Evolutionary conservation across 2,888 invertebrate species (phyloP).

Genomic region (Xanthostigma xanthostigma): DNA sequence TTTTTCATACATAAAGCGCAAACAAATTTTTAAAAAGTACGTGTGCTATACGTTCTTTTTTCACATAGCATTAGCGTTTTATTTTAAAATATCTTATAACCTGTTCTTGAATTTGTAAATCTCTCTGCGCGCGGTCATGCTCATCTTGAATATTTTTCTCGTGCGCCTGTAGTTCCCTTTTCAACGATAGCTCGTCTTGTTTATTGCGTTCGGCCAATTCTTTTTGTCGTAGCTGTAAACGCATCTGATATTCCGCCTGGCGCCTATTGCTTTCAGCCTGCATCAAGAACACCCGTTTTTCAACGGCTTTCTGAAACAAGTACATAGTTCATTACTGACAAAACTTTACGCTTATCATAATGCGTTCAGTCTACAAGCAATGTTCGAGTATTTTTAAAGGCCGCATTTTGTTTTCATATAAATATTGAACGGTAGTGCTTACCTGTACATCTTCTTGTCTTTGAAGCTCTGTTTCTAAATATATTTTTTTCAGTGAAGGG

Average conservation of each 20-base stretch:
- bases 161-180: slow-evolving; percentile 32
- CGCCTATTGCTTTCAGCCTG: neutral
- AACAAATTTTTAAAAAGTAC: too few relatives aligned
- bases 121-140: slow-evolving; percentile 24
- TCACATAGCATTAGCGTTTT: too few relatives aligned
- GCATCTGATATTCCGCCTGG: neutral
- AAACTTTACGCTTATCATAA: too few relatives aligned
- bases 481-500: slow-evolving; percentile 23
- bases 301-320: neutral
- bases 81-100: neutral
- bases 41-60: too few relatives aligned
- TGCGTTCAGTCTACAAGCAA: too few relatives aligned
- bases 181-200: slow-evolving; percentile 31
- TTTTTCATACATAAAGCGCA: too few relatives aligned
- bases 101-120: neutral
- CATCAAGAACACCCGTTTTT: neutral
- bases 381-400: too few relatives aligned
- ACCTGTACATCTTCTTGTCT: slow-evolving; percentile 21
- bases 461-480: slow-evolving; percentile 27
- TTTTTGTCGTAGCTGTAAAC: slow-evolving; percentile 23
- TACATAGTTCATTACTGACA: too few relatives aligned
- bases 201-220: slow-evolving; percentile 27
- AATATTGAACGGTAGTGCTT: neutral
- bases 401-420: too few relatives aligned
- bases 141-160: slow-evolving; percentile 37